Evolutionary conservation across 1,140 invertebrate species (phyloP).

Genomic region (Zaprionus inermis): DNA sequence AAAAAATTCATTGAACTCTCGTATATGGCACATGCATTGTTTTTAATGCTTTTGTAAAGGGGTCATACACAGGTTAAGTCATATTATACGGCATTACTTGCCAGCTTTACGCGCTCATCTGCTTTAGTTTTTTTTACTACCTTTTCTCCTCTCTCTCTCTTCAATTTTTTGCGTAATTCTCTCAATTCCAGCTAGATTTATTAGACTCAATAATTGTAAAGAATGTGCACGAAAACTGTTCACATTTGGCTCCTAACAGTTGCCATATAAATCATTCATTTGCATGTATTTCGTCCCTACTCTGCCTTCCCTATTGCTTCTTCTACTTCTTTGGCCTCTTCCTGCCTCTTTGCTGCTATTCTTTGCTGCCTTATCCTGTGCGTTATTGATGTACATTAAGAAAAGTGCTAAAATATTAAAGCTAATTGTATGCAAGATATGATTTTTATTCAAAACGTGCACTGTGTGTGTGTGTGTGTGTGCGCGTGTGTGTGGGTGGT

Average conservation of each 20-base stretch:
- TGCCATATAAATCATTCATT: slow-evolving; percentile 49
- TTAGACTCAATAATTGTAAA: slow-evolving; percentile 54
- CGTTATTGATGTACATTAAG: slow-evolving; percentile 52
- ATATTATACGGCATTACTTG: too few relatives aligned
- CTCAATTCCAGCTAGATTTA: slow-evolving; percentile 32
- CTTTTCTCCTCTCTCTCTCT: not conserved
- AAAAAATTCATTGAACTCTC: too few relatives aligned
- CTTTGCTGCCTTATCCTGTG: slow-evolving; percentile 24
- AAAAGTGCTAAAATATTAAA: slow-evolving; percentile 58
- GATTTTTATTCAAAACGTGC: slow-evolving; percentile 42
- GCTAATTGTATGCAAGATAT: slow-evolving; percentile 57
- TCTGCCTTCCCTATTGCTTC: too few relatives aligned
- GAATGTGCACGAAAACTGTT: slow-evolving; percentile 39
- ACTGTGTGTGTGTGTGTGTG: slow-evolving; percentile 12
- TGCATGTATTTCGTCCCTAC: slow-evolving; percentile 21
- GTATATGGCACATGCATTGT: too few relatives aligned
- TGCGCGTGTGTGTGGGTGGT: slow-evolving; percentile 50
- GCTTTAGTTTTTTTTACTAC: not conserved
- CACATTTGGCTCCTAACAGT: slow-evolving; percentile 44
- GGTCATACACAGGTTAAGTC: too few relatives aligned
- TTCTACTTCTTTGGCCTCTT: not conserved
- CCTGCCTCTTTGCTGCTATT: not conserved
- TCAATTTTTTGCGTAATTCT: slow-evolving; percentile 5
- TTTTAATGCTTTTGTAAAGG: too few relatives aligned
- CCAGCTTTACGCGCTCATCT: too few relatives aligned